These are phyloP conservation scores for Rhizoglyphus robini DNA, from an alignment of 1,140 invertebrate species.

Conservation along the genomic window DNA sequence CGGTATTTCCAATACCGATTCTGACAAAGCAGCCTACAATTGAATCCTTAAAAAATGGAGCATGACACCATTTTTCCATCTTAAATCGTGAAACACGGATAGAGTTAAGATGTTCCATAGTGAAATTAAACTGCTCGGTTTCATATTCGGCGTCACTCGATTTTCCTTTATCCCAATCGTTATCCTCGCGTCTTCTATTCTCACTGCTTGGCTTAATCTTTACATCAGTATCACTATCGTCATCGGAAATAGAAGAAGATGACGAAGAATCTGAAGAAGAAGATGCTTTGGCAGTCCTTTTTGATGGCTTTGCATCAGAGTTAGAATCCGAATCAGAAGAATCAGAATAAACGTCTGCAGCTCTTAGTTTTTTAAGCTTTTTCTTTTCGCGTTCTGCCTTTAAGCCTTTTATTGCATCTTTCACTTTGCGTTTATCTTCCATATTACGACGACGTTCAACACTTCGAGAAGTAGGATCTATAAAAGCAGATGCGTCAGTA, in stretches of 20 bases:
- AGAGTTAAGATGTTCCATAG: constrained; percentile 68
- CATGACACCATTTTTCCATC: constrained; percentile 83
- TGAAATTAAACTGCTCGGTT: constrained; percentile 44
- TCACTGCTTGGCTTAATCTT: constrained; percentile 24
- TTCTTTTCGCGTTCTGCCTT: constrained; percentile 78
- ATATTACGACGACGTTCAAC: constrained; percentile 84
- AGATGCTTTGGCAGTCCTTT: constrained; percentile 29
- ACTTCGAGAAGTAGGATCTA: constrained; percentile 59
- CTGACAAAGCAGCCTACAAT: constrained; percentile 86
- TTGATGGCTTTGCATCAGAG: constrained; percentile 39
- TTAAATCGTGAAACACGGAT: constrained; percentile 79
- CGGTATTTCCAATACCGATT: constrained; percentile 84
- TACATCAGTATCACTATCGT: constrained; percentile 26
- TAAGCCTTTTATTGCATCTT: constrained; percentile 72
- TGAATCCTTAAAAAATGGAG: constrained; percentile 83
- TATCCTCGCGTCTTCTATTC: constrained; percentile 31
- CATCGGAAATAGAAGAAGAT: constrained; percentile 22
- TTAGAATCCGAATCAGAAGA: constrained; percentile 54
- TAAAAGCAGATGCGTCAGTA: constrained; percentile 30
- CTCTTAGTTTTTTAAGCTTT: constrained; percentile 54
- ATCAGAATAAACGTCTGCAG: constrained; percentile 89
- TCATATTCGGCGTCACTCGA: constrained; percentile 26
- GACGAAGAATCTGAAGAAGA: constrained; percentile 21
- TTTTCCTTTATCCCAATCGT: constrained; percentile 30
- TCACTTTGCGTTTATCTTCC: constrained; percentile 57